Evolutionary conservation across 2,888 invertebrate genomes (phyloP).

Genomic region (Machimus rusticus): DNA sequence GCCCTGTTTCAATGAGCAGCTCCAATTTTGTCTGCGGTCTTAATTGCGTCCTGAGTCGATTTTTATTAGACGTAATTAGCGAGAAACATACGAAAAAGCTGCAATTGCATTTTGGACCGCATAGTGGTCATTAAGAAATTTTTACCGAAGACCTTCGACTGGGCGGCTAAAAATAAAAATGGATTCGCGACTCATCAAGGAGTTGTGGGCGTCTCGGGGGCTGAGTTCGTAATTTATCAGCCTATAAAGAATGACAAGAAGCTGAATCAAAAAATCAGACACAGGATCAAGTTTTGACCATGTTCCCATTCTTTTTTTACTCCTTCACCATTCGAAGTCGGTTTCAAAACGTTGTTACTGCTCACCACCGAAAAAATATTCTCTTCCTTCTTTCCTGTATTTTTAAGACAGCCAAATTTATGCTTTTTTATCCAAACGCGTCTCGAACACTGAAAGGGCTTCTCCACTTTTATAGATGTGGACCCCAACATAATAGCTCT

Average conservation of each 20-base stretch:
- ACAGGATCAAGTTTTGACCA: neutral
- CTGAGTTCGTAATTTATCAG: conserved; percentile 15
- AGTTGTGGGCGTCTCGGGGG: conserved; percentile 8
- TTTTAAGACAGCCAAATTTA: neutral
- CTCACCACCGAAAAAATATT: neutral
- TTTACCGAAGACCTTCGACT: neutral
- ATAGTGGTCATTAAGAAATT: neutral
- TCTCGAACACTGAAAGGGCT: neutral
- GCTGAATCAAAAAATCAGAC: neutral
- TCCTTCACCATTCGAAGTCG: neutral
- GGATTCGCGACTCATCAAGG: neutral
- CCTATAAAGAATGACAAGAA: conserved; percentile 3
- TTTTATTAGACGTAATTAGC: conserved; percentile 24
- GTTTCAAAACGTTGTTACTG: neutral
- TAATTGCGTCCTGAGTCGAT: neutral
- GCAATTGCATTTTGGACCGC: neutral
- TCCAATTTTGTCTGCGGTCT: neutral
- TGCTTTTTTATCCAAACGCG: neutral
- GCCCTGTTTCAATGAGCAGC: neutral
- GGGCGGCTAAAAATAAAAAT: neutral
- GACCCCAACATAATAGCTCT: neutral
- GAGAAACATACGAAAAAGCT: neutral
- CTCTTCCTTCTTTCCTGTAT: neutral
- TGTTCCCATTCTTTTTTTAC: neutral
- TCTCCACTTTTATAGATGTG: neutral